Evolutionary conservation across 2,113 vertebrate species (phyloP).

Genomic region (Phalacrocorax pelagicus): DNA sequence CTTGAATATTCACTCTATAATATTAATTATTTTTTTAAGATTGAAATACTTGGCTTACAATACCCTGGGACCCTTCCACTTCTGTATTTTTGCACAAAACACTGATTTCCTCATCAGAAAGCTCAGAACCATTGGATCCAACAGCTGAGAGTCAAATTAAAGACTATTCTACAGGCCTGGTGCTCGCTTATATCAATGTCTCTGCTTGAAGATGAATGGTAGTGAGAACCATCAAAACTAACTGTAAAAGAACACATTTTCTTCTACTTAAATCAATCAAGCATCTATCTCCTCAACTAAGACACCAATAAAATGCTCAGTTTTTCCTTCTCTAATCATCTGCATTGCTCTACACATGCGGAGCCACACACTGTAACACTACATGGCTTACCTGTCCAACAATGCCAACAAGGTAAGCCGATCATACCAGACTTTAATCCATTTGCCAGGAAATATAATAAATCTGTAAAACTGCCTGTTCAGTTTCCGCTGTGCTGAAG

Average conservation of each 20-base stretch:
- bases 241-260: not conserved
- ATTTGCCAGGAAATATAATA: conserved; percentile 91
- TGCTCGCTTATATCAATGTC: not conserved
- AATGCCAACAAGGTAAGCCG: conserved; percentile 89
- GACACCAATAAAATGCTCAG: not conserved
- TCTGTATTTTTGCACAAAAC: not conserved
- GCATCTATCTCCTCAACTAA: not conserved
- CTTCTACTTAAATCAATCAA: not conserved
- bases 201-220: not conserved
- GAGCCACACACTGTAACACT: not conserved
- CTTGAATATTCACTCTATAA: not conserved
- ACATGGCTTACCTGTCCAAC: conserved; percentile 84
- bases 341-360: not conserved
- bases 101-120: not conserved
- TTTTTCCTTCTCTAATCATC: not conserved
- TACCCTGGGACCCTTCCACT: not conserved
- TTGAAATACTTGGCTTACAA: not conserved
- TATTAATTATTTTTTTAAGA: not conserved
- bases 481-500: conserved; percentile 86
- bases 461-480: conserved; percentile 91
- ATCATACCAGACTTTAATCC: conserved; percentile 94
- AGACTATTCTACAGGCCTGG: not conserved
- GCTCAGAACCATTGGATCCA: not conserved
- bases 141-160: not conserved
- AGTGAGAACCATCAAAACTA: not conserved